Evolutionary conservation across 2,888 invertebrate genomes (phyloP).

Genomic region (Diarsia brunnea): DNA sequence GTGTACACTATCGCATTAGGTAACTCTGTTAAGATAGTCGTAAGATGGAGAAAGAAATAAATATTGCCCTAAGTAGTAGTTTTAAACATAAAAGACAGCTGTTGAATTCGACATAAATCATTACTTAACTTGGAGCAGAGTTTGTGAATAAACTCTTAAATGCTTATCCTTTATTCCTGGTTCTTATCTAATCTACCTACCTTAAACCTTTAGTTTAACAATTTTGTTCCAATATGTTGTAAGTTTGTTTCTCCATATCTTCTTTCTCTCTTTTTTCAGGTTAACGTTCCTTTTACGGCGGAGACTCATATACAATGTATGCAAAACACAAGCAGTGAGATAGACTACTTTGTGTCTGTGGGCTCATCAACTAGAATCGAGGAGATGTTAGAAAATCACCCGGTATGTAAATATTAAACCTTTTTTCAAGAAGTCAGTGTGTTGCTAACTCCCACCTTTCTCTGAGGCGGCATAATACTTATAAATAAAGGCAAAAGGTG

Average conservation of each 20-base stretch:
- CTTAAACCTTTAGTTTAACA: no score
- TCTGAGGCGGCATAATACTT: no score
- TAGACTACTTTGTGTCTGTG: slow-evolving; percentile 95
- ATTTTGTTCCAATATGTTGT: not conserved
- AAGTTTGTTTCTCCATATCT: no score
- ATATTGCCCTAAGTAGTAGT: not conserved
- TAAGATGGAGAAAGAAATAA: no score
- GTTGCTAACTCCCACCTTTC: no score
- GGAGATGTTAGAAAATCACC: slow-evolving; percentile 89
- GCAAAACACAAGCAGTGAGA: slow-evolving; percentile 93
- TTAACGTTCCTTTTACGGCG: slow-evolving; percentile 93
- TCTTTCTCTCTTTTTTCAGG: slow-evolving; percentile 78
- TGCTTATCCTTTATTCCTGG: not conserved
- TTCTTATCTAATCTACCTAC: no score
- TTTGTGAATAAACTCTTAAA: not conserved
- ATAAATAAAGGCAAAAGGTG: no score
- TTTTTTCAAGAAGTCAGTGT: not conserved
- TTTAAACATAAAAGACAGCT: not conserved
- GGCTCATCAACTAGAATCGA: slow-evolving; percentile 90
- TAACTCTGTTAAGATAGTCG: no score
- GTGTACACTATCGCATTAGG: no score
- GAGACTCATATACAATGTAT: slow-evolving; percentile 94
- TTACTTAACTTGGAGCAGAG: not conserved
- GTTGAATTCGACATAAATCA: not conserved
- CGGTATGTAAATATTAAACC: slow-evolving; percentile 75